A percentile compares a stretch with the other conserved stretches of the same genome.
These are phyloP conservation scores for Oryctolagus cuniculus DNA, from an alignment of 2,113 vertebrate species.

Conservation along the genomic window mOryCun1.1 NC_091444.1:98066001-98066500, in stretches of 20 bases:
- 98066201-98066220: not conserved
- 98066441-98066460: too few relatives aligned
- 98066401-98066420: too few relatives aligned
- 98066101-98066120: not conserved
- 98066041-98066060: not conserved
- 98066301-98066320: not conserved
- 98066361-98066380: too few relatives aligned
- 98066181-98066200: not conserved
- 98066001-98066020: not conserved
- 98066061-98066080: not conserved
- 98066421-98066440: too few relatives aligned
- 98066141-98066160: not conserved
- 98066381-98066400: too few relatives aligned
- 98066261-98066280: not conserved
- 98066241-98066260: not conserved
- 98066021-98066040: not conserved
- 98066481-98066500: too few relatives aligned
- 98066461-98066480: too few relatives aligned
- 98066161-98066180: not conserved
- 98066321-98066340: too few relatives aligned
- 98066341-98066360: too few relatives aligned
- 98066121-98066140: not conserved
- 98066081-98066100: constrained; percentile 21
- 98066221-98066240: not conserved
- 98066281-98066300: not conserved